Evolutionary conservation across 1,140 invertebrate species (phyloP).

Genomic region (Aphaenogaster floridana): DNA sequence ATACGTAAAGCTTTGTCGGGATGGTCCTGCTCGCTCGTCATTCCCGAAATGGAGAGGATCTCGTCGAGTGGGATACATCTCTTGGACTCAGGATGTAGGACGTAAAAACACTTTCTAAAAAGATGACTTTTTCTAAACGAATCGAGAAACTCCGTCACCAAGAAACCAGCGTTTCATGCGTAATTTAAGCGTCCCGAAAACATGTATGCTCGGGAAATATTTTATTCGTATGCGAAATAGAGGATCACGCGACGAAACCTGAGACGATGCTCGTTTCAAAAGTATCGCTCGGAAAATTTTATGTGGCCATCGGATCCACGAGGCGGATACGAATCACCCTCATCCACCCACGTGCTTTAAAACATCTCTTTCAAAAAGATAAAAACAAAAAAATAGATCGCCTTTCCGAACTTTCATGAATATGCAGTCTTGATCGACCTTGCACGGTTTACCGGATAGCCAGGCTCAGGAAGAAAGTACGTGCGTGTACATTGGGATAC

Average conservation of each 20-base stretch:
- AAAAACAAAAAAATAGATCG: slow-evolving; percentile 50
- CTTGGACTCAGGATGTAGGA: not conserved
- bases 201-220: not conserved
- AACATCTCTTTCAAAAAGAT: slow-evolving; percentile 12
- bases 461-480: slow-evolving; percentile 63
- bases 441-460: slow-evolving; percentile 68
- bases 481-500: slow-evolving; percentile 65
- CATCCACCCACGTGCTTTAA: not conserved
- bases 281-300: slow-evolving; percentile 54
- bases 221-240: slow-evolving; percentile 29
- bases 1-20: not conserved
- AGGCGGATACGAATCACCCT: not conserved
- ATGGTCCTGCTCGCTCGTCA: not conserved
- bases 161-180: slow-evolving; percentile 26
- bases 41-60: slow-evolving; percentile 9
- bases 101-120: slow-evolving; percentile 8
- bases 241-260: slow-evolving; percentile 31
- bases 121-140: slow-evolving; percentile 35
- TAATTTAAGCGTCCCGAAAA: slow-evolving; percentile 31
- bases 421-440: slow-evolving; percentile 69
- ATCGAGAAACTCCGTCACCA: slow-evolving; percentile 21
- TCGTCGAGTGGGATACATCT: not conserved
- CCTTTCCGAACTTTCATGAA: slow-evolving; percentile 65
- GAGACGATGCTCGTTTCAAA: slow-evolving; percentile 7
- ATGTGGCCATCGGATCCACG: slow-evolving; percentile 38